A percentile compares a stretch with the other conserved stretches of the same genome.
Conservation (phyloP, 53 echinoderm and acorn worm genomes). For the Holothuria leucospilota region DNA sequence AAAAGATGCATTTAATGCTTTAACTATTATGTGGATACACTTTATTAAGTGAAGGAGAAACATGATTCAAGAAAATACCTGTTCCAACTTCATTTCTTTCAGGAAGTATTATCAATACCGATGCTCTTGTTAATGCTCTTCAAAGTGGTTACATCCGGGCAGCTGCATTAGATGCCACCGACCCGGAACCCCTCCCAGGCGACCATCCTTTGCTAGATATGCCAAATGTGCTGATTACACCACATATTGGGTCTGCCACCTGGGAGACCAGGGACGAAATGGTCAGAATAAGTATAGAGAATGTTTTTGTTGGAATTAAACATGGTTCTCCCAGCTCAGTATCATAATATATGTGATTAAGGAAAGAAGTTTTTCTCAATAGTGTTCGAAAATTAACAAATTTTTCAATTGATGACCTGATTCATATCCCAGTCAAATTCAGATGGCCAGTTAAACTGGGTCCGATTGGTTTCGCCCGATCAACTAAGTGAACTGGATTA, state of each 20-base stretch:
- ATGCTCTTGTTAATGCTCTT: constrained; percentile 51
- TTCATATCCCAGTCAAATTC: too few species aligned
- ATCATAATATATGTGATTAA: too few species aligned
- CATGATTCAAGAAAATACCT: too few species aligned
- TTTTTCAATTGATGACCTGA: too few species aligned
- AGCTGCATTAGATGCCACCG: constrained; percentile 56
- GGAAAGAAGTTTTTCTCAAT: too few species aligned
- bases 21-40: too few species aligned
- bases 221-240: constrained; percentile 53
- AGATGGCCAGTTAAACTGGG: too few species aligned
- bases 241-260: constrained; percentile 45
- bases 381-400: too few species aligned
- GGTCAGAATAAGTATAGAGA: constrained; percentile 31
- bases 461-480: too few species aligned
- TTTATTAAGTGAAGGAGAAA: too few species aligned
- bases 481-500: too few species aligned
- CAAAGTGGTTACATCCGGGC: constrained; percentile 24
- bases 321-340: neutral
- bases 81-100: neutral
- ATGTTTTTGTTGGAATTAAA: constrained; percentile 50
- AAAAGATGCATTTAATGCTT: too few species aligned
- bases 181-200: constrained; percentile 55
- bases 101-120: constrained; percentile 51
- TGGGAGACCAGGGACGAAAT: constrained; percentile 16
- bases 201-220: constrained; percentile 55